Percentiles rank a stretch among this genome's conserved stretches.
Evolutionary conservation across 2,113 vertebrate species (phyloP).

Genomic region (Furnarius figulus): DNA sequence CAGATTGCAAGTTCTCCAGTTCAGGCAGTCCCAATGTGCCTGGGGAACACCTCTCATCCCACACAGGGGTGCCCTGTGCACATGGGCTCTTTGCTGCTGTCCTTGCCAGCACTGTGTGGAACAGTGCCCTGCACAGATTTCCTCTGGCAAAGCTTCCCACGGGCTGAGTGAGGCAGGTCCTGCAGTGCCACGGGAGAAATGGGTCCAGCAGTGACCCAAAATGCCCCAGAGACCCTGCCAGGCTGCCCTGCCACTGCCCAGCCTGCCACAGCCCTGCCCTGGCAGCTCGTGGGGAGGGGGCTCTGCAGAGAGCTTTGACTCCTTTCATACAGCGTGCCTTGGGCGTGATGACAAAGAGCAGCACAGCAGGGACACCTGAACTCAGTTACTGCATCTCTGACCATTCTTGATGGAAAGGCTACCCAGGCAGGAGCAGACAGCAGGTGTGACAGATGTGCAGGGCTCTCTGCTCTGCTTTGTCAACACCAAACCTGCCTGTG

Average conservation of each 20-base stretch:
- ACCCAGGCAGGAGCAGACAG: neutral
- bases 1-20: neutral
- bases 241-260: neutral
- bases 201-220: rapidly evolving
- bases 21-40: neutral
- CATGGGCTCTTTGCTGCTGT: neutral
- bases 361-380: neutral
- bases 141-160: neutral
- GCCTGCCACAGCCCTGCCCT: neutral
- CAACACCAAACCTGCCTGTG: neutral
- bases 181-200: neutral
- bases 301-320: neutral
- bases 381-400: neutral
- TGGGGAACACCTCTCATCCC: neutral
- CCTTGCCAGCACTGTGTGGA: neutral
- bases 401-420: neutral
- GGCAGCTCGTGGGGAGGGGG: neutral
- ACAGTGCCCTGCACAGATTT: neutral
- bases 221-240: neutral
- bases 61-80: neutral
- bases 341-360: neutral
- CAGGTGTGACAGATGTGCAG: neutral
- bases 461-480: neutral
- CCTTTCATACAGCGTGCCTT: neutral
- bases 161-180: rapidly evolving